phyloP scores from a whole-genome alignment of 2,113 vertebrate species.

The Bungarus multicinctus region DNA sequence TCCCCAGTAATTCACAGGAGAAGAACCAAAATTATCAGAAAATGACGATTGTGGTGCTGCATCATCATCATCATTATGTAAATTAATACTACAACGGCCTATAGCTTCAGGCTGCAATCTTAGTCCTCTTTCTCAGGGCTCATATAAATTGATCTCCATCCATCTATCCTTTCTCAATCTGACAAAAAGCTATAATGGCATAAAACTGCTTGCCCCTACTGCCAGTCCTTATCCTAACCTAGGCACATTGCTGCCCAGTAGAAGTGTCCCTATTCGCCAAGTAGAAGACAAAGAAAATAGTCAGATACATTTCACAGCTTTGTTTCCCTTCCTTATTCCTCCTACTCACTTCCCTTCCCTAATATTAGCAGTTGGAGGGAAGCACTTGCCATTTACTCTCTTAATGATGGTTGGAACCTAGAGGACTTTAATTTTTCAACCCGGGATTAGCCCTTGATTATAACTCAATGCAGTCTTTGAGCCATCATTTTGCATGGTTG shows the following conservation, averaged over 20 bases:
- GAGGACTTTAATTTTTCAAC: background rate
- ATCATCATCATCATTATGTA: background rate
- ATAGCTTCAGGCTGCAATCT: background rate
- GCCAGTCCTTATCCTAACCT: background rate
- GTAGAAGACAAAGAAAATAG: background rate
- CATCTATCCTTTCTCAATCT: background rate
- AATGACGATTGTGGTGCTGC: background rate
- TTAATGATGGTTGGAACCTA: background rate
- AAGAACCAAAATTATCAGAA: background rate
- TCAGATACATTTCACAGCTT: background rate
- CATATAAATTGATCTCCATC: background rate
- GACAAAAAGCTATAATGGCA: background rate
- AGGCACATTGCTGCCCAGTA: background rate
- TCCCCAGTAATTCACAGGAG: background rate
- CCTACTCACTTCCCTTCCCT: background rate
- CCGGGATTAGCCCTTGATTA: background rate
- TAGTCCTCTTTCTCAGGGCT: background rate
- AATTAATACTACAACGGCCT: background rate
- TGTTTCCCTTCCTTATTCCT: background rate
- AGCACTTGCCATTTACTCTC: background rate
- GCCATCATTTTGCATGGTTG: background rate
- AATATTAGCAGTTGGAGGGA: background rate
- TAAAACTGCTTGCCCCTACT: background rate
- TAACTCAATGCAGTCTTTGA: background rate
- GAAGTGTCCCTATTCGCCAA: background rate